Base-by-base conservation (phyloP, 2,888 invertebrate genomes). In the Hedychridium roseum region DNA sequence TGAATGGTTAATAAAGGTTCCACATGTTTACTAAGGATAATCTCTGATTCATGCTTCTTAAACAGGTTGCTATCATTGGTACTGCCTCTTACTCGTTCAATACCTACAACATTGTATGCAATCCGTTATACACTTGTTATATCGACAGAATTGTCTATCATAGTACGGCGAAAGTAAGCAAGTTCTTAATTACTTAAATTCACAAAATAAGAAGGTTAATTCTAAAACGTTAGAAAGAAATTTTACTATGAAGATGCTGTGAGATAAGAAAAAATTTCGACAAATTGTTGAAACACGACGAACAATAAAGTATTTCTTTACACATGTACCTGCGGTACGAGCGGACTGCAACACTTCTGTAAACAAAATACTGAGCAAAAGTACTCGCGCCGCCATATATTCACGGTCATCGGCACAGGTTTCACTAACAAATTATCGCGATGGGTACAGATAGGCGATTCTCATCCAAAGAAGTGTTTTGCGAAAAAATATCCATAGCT, bases 321-420 rank as follows among this genome's bases (percentile, higher is more conserved):
- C n/a, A n/a, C n/a, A n/a, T n/a, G 60, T 66, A 78, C 78, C 77
- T 77, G 76, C 73, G 66, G 70, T 64, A 64, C 64, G 70, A 69
- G 67, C 71, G 66, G 74, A 69, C 69, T 73, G 68, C 60, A 78
- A 67, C 72, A 76, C 76, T 77, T 78, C 78, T 74, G 77, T 78
- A 74, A 78, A 76, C 72, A 78, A 78, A 68, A 78, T 75, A 72
- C 76, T 71, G 66, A 76, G 70, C 64, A 78, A 68, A 70, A 78
- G 70, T 67, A 78, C 74, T 71, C 77, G 75, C 71, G 75, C 76
- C 76, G 78, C 78, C 78, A 78, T 78, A 77, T 73, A 78, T 76
- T 66, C 66, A 64, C 68, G 67, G 69, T 75, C 75, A 76, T 77
- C 69, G 70, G 76, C 70, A 67, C 60, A 54, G 60, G 61, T 68